Conservation (phyloP, 1,140 invertebrate species). For the Drosophila yakuba region DNA sequence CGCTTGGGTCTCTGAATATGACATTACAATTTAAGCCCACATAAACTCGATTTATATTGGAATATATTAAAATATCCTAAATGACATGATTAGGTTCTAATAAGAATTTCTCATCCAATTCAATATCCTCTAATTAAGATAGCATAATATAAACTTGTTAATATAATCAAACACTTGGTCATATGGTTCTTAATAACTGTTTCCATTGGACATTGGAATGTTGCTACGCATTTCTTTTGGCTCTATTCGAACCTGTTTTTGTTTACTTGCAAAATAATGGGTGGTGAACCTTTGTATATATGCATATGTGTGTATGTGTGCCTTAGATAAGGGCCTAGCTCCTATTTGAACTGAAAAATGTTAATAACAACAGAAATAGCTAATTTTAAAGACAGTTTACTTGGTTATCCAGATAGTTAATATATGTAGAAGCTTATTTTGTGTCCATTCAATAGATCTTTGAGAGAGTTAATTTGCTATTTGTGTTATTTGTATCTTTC, state of each 20-base stretch:
- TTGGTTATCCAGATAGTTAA: background rate
- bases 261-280: constrained; percentile 4
- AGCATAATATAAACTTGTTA: background rate
- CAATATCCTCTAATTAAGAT: too few species aligned
- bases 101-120: background rate
- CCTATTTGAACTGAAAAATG: background rate
- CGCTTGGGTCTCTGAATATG: too few species aligned
- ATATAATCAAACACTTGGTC: background rate
- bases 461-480: background rate
- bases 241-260: constrained; percentile 2
- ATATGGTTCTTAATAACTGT: background rate
- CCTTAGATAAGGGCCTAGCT: background rate
- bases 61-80: background rate
- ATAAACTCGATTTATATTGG: background rate
- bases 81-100: too few species aligned
- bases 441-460: background rate
- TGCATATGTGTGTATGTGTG: background rate
- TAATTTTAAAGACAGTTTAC: background rate
- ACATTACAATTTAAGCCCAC: background rate
- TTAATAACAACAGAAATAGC: too few species aligned
- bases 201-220: background rate
- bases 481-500: background rate
- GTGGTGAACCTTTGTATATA: background rate
- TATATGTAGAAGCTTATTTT: background rate
- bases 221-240: constrained; percentile 4